Evolutionary conservation across 2,113 vertebrate species (phyloP).

Genomic region (Passer domesticus): DNA sequence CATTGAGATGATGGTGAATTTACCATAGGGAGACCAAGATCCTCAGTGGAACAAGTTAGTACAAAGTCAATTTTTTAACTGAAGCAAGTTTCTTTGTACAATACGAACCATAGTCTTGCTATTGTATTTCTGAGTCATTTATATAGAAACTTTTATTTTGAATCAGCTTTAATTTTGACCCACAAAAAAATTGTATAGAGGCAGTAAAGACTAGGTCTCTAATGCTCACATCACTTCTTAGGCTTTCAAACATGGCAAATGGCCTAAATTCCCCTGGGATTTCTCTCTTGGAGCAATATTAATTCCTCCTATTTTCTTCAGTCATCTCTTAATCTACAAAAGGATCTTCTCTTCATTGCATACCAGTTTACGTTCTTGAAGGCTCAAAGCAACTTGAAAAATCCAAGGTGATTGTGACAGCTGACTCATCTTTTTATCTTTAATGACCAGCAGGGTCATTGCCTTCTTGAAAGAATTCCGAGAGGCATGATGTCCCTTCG

Average conservation of each 20-base stretch:
- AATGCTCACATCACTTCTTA: not conserved
- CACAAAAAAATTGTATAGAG: not conserved
- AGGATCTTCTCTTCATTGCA: not conserved
- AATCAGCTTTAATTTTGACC: not conserved
- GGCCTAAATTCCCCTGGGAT: not conserved
- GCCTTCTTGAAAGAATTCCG: not conserved
- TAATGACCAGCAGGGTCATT: not conserved
- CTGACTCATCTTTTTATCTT: not conserved
- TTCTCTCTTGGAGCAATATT: not conserved
- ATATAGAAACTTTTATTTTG: not conserved
- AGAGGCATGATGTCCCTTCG: not conserved
- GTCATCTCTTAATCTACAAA: not conserved
- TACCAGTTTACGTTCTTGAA: not conserved
- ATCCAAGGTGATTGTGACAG: not conserved
- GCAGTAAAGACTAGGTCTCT: not conserved
- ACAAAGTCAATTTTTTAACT: not conserved
- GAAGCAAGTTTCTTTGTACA: not conserved
- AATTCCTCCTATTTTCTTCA: not conserved
- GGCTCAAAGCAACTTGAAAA: constrained; percentile 7
- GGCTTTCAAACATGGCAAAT: not conserved
- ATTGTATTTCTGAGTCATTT: not conserved
- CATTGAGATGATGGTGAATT: not conserved
- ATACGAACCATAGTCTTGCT: not conserved
- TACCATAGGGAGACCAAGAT: not conserved
- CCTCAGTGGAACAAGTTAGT: not conserved